These are phyloP conservation scores for Campoplex capitator DNA, from an alignment of 2,888 invertebrate genomes.

Conservation along the genomic window DNA sequence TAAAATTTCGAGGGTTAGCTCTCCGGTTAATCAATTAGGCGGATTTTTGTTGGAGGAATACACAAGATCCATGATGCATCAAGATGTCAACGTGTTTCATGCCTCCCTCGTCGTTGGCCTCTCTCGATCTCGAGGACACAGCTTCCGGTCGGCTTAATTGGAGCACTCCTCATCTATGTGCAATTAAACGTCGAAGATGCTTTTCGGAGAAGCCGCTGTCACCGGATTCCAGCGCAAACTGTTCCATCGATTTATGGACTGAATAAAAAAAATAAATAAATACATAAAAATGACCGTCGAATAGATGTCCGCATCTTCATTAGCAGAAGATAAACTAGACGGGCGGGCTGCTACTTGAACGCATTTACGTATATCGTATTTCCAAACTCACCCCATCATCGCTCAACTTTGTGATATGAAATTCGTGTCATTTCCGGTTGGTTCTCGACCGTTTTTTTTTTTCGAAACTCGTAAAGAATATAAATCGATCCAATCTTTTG, in stretches of 20 bases:
- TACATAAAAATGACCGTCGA: constrained; percentile 12
- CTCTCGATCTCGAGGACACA: constrained; percentile 23
- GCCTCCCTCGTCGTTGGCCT: constrained; percentile 18
- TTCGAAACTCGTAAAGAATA: constrained; percentile 7
- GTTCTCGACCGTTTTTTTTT: constrained; percentile 22
- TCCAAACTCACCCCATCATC: background rate
- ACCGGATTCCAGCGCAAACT: constrained; percentile 23
- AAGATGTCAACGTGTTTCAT: constrained; percentile 38
- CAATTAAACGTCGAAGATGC: constrained; percentile 21
- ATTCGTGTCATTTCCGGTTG: constrained; percentile 50
- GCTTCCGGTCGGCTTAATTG: constrained; percentile 62
- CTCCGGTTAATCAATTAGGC: background rate
- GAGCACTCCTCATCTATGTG: constrained; percentile 23
- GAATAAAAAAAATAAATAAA: no score
- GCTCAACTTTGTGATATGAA: constrained; percentile 19
- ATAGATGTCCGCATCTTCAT: constrained; percentile 42
- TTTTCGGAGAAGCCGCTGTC: constrained; percentile 42
- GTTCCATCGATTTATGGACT: constrained; percentile 13
- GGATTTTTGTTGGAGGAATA: background rate
- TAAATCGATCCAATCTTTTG: background rate
- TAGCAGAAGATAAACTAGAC: constrained; percentile 4
- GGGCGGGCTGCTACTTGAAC: background rate
- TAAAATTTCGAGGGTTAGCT: background rate
- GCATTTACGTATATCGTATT: background rate
- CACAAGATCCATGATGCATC: constrained; percentile 7